phyloP scores from a whole-genome alignment of 2,113 vertebrate species.

The Oryzias celebensis region DNA sequence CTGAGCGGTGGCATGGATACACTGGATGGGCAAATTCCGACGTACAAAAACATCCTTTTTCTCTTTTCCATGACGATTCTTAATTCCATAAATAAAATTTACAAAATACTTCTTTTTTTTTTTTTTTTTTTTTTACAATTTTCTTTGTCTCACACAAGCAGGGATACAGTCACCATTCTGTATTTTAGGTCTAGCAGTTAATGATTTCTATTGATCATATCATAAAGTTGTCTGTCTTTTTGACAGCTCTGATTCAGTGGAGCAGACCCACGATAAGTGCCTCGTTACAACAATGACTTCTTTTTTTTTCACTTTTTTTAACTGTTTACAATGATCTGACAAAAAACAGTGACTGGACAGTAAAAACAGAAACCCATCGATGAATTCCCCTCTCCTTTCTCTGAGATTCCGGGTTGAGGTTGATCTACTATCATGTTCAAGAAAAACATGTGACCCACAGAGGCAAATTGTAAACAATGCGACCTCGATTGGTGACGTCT shows the following conservation, averaged over 20 bases:
- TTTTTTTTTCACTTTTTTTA: neutral
- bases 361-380: conserved; percentile 52
- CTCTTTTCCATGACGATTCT: conserved; percentile 52
- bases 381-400: conserved; percentile 45
- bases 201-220: conserved; percentile 57
- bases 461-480: conserved; percentile 55
- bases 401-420: conserved; percentile 19
- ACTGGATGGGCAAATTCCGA: conserved; percentile 62
- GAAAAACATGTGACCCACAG: conserved; percentile 38
- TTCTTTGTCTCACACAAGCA: conserved; percentile 59
- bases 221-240: conserved; percentile 40
- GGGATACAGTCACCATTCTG: conserved; percentile 54
- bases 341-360: conserved; percentile 49
- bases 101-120: conserved; percentile 68
- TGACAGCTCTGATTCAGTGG: conserved; percentile 28
- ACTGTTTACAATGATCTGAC: conserved; percentile 49
- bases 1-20: conserved; percentile 69
- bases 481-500: conserved; percentile 44
- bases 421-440: conserved; percentile 22
- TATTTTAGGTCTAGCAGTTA: conserved; percentile 59
- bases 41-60: conserved; percentile 69
- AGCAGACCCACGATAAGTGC: conserved; percentile 53
- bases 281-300: conserved; percentile 56
- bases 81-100: conserved; percentile 75
- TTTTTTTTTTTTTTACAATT: conserved; percentile 50